Conservation (phyloP, 2,113 vertebrate genomes). For the Salvator merianae region DNA sequence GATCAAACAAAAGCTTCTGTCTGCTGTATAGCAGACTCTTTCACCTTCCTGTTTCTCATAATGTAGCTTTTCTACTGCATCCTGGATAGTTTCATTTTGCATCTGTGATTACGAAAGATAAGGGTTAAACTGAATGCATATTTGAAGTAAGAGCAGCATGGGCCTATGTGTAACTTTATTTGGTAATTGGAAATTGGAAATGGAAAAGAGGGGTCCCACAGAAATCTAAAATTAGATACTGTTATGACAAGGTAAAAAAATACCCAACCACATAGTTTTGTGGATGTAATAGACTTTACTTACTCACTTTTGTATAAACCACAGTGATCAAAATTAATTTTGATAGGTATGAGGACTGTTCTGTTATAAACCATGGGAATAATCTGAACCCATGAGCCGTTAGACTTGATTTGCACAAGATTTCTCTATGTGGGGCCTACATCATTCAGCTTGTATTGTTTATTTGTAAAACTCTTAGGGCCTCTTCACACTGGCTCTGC, state of each 20-base stretch:
- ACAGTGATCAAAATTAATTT: too few relatives aligned
- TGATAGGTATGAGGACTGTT: not conserved
- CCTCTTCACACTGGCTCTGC: too few relatives aligned
- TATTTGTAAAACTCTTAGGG: not conserved
- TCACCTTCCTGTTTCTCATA: not conserved
- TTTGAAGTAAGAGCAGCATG: not conserved
- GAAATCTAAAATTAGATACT: not conserved
- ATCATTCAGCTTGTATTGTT: not conserved
- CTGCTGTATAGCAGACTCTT: not conserved
- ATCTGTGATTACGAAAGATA: not conserved
- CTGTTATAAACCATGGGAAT: not conserved
- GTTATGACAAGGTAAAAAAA: not conserved
- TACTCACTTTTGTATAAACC: not conserved
- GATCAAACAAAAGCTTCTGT: not conserved
- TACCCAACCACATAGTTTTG: not conserved
- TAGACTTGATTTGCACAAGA: not conserved
- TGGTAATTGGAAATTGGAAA: not conserved
- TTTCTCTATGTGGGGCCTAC: not conserved
- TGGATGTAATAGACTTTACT: not conserved
- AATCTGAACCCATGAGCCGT: not conserved
- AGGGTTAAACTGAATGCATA: not conserved
- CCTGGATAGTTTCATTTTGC: not conserved
- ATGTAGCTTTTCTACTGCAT: slow-evolving; percentile 2
- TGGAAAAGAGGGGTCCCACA: not conserved
- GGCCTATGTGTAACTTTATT: not conserved